A percentile compares a stretch with the other conserved stretches of the same genome.
phyloP scores from a whole-genome alignment of 2,113 vertebrate species.

The Cryptomyrus ogoouensis region DNA sequence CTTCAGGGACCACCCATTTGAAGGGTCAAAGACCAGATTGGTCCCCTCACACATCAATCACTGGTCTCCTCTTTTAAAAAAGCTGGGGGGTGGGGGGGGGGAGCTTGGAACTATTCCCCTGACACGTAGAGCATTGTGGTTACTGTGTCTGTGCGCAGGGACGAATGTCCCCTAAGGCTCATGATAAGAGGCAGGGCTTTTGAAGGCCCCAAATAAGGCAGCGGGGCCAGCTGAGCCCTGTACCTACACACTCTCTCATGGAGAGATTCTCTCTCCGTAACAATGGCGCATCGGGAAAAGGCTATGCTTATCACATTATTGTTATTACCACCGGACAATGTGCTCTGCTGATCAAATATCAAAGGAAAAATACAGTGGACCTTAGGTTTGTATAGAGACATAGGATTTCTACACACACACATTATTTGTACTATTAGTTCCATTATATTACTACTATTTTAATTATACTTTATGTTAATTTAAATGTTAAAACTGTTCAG shows the following conservation, averaged over 20 bases:
- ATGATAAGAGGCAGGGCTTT: constrained; percentile 23
- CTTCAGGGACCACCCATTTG: constrained; percentile 37
- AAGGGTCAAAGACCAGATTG: constrained; percentile 33
- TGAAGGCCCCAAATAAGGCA: constrained; percentile 13
- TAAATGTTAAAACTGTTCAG: not conserved
- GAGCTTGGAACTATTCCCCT: constrained; percentile 13
- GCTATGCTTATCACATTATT: constrained; percentile 15
- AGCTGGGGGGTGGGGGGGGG: not conserved
- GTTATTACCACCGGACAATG: constrained; percentile 20
- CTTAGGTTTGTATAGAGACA: not conserved
- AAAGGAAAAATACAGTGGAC: not conserved
- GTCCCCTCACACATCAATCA: constrained; percentile 37
- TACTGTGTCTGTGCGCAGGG: constrained; percentile 16
- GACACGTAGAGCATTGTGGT: not conserved
- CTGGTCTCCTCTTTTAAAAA: constrained; percentile 21
- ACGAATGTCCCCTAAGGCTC: constrained; percentile 29
- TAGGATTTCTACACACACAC: not conserved
- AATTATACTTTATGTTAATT: not conserved
- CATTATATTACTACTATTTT: not conserved
- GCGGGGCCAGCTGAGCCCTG: constrained; percentile 14
- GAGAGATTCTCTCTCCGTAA: constrained; percentile 6
- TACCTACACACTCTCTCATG: not conserved
- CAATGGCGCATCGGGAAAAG: constrained; percentile 5
- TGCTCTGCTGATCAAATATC: constrained; percentile 6
- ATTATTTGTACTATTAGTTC: not conserved